Evolutionary conservation across 2,113 vertebrate genomes (phyloP).

Genomic region (Otus sunia): DNA sequence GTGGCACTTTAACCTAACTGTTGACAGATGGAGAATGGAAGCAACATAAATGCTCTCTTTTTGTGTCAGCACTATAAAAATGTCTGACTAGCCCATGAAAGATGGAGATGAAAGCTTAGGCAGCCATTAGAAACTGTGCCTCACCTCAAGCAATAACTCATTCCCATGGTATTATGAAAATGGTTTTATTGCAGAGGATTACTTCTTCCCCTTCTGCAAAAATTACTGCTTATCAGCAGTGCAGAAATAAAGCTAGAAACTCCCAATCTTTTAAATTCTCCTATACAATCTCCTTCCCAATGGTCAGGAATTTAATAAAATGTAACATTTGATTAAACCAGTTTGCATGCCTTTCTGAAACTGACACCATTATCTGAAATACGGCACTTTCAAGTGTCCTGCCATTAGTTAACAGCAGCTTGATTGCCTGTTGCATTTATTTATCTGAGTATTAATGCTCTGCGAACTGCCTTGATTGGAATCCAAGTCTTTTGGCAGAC

Average conservation of each 20-base stretch:
- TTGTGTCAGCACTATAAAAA: conserved; percentile 79
- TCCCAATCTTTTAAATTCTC: conserved; percentile 63
- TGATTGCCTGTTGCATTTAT: conserved; percentile 55
- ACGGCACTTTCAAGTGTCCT: conserved; percentile 33
- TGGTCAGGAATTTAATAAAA: conserved; percentile 71
- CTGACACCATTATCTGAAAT: conserved; percentile 41
- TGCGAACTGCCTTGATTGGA: not conserved
- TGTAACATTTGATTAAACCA: conserved; percentile 68
- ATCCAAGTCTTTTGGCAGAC: conserved; percentile 38
- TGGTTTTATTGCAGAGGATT: conserved; percentile 76
- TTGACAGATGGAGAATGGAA: conserved; percentile 78
- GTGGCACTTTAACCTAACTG: conserved; percentile 71
- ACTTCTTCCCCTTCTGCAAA: conserved; percentile 70
- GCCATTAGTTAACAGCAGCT: conserved; percentile 13
- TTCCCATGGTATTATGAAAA: conserved; percentile 75
- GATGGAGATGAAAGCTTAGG: conserved; percentile 73
- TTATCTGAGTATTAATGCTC: conserved; percentile 33
- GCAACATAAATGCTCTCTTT: conserved; percentile 72
- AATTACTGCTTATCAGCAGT: conserved; percentile 76
- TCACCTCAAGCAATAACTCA: conserved; percentile 74
- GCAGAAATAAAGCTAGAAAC: conserved; percentile 73
- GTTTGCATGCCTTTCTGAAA: conserved; percentile 64
- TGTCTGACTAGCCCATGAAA: conserved; percentile 73
- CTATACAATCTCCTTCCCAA: conserved; percentile 55
- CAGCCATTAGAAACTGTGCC: conserved; percentile 71